Base-by-base conservation (phyloP, 2,797 vertebrate species). In the Acanthurus tractus region DNA sequence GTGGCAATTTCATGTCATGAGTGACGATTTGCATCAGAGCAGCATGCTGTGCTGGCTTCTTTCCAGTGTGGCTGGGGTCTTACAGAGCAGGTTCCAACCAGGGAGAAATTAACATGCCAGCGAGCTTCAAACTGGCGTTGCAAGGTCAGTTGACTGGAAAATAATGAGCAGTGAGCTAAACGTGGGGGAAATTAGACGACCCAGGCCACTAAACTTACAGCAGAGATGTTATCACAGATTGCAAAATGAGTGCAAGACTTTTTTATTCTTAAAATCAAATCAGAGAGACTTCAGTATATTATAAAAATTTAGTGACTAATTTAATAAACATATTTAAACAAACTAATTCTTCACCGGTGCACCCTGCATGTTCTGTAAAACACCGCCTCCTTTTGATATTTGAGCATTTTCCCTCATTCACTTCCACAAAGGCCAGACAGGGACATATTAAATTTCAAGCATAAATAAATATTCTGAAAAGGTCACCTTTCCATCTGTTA, bases 401-500 rank as follows among this genome's bases (percentile, higher is more conserved):
- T 81, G 46, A 86, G 56, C 81, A 62, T 79, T 88, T 87, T 63
- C 72, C 63, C 69, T 89, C 83, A 66, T 88, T 91, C 78, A 82
- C 78, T 80, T 79, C 74, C 77, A 88, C 87, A 91, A 92, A 94
- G 88, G 88, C 86, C 89, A 92, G 86, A 85, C 92, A 69, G 83
- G 88, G 70, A 89, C 69, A 87, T 86, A 94, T 94, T 93, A 89
- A 85, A 93, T 94, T 92, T 91, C 89, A 86, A 84, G 92, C 90
- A 92, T 92, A 93, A 94, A 94, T 93, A 93, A 93, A 93, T 94
- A 92, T 89, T 90, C 66, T 85, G 85, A 93, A 94, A 95, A 94
- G 93, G 93, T 94, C 93, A 94, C 88, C 90, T 90, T 89, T 93
- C 91, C 92, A 90, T 93, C 93, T 94, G 93, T 92, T 94, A 93